These are phyloP conservation scores for Epinephelus awoara DNA, from an alignment of 2,797 vertebrate genomes.

Conservation along the genomic window DNA sequence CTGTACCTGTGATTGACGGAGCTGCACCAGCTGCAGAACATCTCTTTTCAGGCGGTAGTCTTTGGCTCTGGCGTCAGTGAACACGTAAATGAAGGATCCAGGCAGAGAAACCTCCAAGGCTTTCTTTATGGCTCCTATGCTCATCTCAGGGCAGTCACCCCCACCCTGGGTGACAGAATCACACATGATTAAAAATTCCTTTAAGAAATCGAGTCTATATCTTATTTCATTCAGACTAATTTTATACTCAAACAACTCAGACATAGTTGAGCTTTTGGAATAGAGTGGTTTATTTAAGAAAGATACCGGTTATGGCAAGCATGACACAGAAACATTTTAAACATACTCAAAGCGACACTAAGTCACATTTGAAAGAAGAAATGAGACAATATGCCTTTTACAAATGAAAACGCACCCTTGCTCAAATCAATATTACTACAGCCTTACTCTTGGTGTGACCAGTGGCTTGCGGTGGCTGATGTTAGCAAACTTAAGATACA, in stretches of 20 bases:
- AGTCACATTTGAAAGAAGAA: too few species aligned
- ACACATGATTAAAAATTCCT: constrained; percentile 19
- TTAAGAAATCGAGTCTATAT: background rate
- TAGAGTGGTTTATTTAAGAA: background rate
- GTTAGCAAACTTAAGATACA: background rate
- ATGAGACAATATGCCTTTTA: too few species aligned
- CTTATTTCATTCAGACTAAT: background rate
- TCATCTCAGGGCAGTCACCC: constrained; percentile 98
- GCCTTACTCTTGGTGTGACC: background rate
- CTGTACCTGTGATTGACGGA: constrained; percentile 94
- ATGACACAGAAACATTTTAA: background rate
- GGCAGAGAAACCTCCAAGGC: constrained; percentile 93
- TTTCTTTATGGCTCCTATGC: constrained; percentile 92
- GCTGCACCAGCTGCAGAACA: constrained; percentile 92
- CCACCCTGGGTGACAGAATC: constrained; percentile 87
- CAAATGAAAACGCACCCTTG: background rate
- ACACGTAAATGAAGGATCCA: constrained; percentile 95
- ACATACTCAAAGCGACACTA: background rate
- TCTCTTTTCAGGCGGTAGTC: constrained; percentile 92
- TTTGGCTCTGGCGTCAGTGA: constrained; percentile 96
- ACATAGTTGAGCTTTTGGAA: background rate
- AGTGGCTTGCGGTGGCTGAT: background rate
- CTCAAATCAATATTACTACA: background rate
- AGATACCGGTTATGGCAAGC: background rate
- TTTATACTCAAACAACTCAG: background rate